Evolutionary conservation across 2,113 vertebrate species (phyloP).

Genomic region (Macaca mulatta): DNA sequence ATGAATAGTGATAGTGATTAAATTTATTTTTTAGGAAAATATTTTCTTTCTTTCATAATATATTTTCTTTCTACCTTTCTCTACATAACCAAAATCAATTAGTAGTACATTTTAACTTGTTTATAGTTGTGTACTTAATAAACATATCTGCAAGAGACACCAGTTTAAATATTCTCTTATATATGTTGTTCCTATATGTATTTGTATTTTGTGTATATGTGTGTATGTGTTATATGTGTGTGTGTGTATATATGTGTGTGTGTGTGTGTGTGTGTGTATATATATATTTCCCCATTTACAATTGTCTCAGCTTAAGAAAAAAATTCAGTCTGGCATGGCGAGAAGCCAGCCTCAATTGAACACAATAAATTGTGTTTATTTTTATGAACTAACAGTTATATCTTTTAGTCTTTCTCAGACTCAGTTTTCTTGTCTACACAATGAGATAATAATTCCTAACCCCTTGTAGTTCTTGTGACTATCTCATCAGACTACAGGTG

Average conservation of each 20-base stretch:
- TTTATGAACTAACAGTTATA: neutral
- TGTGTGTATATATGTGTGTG: neutral
- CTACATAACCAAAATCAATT: neutral
- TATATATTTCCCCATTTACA: neutral
- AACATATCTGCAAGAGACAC: neutral
- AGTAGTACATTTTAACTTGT: neutral
- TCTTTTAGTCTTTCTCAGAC: neutral
- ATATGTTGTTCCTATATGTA: neutral
- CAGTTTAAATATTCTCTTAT: neutral
- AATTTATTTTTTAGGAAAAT: neutral
- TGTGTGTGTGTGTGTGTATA: accelerated
- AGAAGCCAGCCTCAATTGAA: neutral
- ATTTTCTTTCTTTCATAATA: conserved; percentile 20
- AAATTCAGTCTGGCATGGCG: neutral
- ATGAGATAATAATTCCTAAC: neutral
- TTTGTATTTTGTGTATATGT: neutral
- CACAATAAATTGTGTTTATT: neutral
- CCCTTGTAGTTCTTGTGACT: neutral
- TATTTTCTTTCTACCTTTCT: neutral
- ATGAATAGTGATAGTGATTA: neutral
- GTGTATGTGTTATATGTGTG: no score
- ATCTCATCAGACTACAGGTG: neutral
- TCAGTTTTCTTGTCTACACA: neutral
- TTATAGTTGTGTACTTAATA: neutral
- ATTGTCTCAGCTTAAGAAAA: neutral